Evolutionary conservation across 2,113 vertebrate genomes (phyloP).

Genomic region (Oreochromis niloticus): DNA sequence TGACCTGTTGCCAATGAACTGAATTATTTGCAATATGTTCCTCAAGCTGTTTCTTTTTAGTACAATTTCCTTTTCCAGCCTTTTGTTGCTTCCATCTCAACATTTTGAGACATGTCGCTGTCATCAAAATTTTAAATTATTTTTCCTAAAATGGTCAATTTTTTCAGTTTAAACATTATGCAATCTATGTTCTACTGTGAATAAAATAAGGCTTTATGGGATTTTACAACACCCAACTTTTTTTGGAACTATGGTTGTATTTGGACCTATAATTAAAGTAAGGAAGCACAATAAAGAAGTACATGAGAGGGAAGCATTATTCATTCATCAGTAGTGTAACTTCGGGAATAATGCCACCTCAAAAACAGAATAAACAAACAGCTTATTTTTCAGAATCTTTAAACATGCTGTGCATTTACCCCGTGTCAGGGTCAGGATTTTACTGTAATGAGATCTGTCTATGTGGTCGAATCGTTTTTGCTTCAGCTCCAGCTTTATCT

Average conservation of each 20-base stretch:
- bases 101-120: not conserved
- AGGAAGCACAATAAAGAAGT: not conserved
- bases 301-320: not conserved
- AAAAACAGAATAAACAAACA: not conserved
- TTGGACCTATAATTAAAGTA: not conserved
- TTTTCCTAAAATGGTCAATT: not conserved
- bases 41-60: not conserved
- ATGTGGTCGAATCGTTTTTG: not conserved
- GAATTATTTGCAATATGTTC: not conserved
- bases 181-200: not conserved
- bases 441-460: not conserved
- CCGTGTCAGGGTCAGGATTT: not conserved
- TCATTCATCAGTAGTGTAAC: not conserved
- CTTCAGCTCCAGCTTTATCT: slow-evolving; percentile 14
- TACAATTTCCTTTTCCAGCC: not conserved
- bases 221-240: not conserved
- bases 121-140: not conserved
- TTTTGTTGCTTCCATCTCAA: not conserved
- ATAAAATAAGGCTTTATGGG: not conserved
- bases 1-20: not conserved
- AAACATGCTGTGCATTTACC: not conserved
- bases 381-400: not conserved
- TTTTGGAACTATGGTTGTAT: not conserved
- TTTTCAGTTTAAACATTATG: not conserved
- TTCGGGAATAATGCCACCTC: not conserved